Evolutionary conservation across 2,797 vertebrate species (phyloP), one percentile per base, ranked within the genome.

Genomic region (Psittacula echo): DNA sequence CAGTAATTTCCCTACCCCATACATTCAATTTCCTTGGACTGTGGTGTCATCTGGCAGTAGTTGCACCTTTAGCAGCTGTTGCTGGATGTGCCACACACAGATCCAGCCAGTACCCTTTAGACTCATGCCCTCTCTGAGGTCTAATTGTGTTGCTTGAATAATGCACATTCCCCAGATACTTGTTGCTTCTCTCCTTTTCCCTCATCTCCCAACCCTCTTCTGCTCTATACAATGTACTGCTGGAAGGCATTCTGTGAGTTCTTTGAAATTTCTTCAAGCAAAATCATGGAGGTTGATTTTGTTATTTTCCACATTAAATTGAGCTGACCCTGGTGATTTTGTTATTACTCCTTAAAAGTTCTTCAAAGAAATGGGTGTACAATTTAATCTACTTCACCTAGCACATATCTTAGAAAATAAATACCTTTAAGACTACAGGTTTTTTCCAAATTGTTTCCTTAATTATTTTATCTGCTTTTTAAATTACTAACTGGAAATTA

Each of bases 41-140:
- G 0, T 85, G 72, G 86, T 95, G 78, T 93, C 75, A 71, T 87
- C 90, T 95, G 93, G 93, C 93, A 95, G 81, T 29, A 80, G 53
- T 14, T 65, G 41, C 37, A 90, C 77, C 74, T 87, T 90, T 84
- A 88, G 85, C 90, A 96, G 89, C 60, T 95, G 91, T 50, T 90
- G 42, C 80, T 95, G 94, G 95, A 96, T 82, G 56, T 79, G 51
- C 71, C 89, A 75, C 84, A 75, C 85, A 90, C 3, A 4, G 72
- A 87, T 32, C 71, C 81, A 87, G 78, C 56, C 92, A 93, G 39
- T 41, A 60, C 21, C 19, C 60, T 37, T 47, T 7, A 47, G 39
- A 13, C 30, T 56, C 11, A 0, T 64, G 45, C n/a, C 39, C 39
- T 76, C 32, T 81, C 47, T 1, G 1, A 79, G 64, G 42, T 66